Evolutionary conservation across 2,888 invertebrate species (phyloP), one percentile per base, ranked within the genome.

Genomic region (Orthonychiurus folsomi): DNA sequence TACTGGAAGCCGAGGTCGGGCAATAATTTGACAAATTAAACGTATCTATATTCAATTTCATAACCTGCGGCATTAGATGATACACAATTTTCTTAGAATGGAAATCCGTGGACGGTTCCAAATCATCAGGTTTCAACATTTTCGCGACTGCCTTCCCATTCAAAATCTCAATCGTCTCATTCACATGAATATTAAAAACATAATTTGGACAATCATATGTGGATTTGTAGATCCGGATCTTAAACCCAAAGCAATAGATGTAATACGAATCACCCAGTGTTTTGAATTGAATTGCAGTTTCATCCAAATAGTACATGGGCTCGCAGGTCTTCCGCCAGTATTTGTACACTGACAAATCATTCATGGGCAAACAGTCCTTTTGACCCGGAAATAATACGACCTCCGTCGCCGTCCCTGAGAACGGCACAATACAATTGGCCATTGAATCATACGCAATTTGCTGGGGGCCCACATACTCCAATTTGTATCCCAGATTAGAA

Each of bases 281-380:
- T 26, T 26, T 23, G 5, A 56, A 12, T 56, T 56, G 56, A 56
- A 56, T 56, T 12, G 12, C 56, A 12, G 21, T 12, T 18, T 56
- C 25, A 26, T 56, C 56, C 27, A 56, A 5, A 26, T 56, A 56
- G 27, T 56, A 56, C 56, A 56, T 56, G 5, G 12, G 56, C 12
- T 25, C 24, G 24, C 56, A 56, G 21, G 21, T 24, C 25, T 56
- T 56, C 20, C 26, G 56, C 56, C 56, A 56, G 24, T 56, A 56
- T 56, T 56, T 56, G 25, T 56, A 56, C 15, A 56, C 12, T 5
- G 56, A 56, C 56, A 26, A 24, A n/a, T 23, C 56, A 26, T 56
- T 12, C 9, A 24, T 9, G 21, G 56, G 56, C n/a, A 56, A 26
- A 26, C 56, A 56, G 56, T 21, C 56, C 18, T 56, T 18, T 12